Base-by-base conservation (phyloP, 2,888 invertebrate genomes). In the Penaeus monodon region DNA sequence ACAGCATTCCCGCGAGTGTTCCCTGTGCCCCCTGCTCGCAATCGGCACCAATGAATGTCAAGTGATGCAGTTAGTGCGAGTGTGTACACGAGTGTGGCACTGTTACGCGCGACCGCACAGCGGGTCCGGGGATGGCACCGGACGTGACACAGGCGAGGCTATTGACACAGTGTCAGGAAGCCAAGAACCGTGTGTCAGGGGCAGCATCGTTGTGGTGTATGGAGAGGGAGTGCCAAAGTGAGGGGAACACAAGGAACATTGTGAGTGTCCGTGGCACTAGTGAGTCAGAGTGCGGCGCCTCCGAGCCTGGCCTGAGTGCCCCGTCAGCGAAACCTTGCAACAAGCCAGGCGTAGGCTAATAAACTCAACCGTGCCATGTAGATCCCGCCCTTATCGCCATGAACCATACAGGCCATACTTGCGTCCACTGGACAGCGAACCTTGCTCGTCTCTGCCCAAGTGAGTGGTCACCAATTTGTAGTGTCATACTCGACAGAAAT, bases 401-500 rank as follows among this genome's bases (percentile, higher is more conserved):
- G 86, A 82, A 68, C 76, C 74, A 78, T 74, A 78, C 81, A 17
- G 81, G 81, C 17, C 81, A 86, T 57, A 82, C 82, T 57, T 86
- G 86, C 70, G 82, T 86, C 64, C 86, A 86, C 78, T 82, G 86
- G 81, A 86, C 81, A 17, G 78, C 81, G 17, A 86, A 82, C 86
- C 65, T 86, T 27, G 66, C 80, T 22, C 81, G 76, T 24, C 82
- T 86, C 78, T 86, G 86, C 65, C 82, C 76, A 64, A 86, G 86
- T 86, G 86, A 86, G 86, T 81, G 66, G 49, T 29, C n/a, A 29
- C 27, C 27, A 33, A 33, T 76, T 27, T 33, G 33, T 33, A 27
- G 68, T 27, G 68, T 82, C 63, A 78, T 64, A 78, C 64, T 57
- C 78, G 78, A 78, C 63, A 64, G 78, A 78, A 57, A 57, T 57